These are phyloP conservation scores for Eulimnadia texana DNA, from an alignment of 1,140 invertebrate species.

Conservation along the genomic window DNA sequence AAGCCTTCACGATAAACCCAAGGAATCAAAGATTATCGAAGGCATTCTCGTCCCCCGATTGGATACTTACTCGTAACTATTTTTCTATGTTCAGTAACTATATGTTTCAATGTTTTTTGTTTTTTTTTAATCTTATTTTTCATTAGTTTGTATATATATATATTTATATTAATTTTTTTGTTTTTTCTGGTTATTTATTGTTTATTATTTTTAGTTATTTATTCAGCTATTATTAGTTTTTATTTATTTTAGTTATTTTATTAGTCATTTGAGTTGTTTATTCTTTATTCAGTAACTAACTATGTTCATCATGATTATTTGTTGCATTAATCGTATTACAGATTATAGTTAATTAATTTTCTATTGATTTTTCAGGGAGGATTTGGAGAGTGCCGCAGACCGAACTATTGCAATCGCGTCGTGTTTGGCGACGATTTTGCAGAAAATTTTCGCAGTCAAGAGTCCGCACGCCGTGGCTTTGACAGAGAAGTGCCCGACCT, in stretches of 20 bases:
- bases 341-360: slow-evolving; percentile 2
- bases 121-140: no score
- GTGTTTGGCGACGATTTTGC: slow-evolving; percentile 60
- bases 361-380: slow-evolving; percentile 37
- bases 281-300: no score
- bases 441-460: slow-evolving; percentile 50
- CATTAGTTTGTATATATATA: slow-evolving; percentile 2
- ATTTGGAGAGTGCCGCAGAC: slow-evolving; percentile 49
- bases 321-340: no score
- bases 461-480: slow-evolving; percentile 33
- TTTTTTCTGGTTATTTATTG: slow-evolving; percentile 14
- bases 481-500: slow-evolving; percentile 54
- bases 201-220: no score
- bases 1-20: slow-evolving; percentile 61
- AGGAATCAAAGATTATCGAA: slow-evolving; percentile 61
- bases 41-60: slow-evolving; percentile 53
- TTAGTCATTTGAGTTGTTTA: no score
- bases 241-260: no score
- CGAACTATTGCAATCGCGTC: slow-evolving; percentile 53
- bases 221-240: no score
- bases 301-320: no score
- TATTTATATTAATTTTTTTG: slow-evolving; percentile 11
- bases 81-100: not conserved
- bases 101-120: no score
- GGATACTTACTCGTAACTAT: slow-evolving; percentile 49